Evolutionary conservation across 2,888 invertebrate genomes (phyloP), one percentile per base, ranked within the genome.

Genomic region (Drosophila percnosoma): DNA sequence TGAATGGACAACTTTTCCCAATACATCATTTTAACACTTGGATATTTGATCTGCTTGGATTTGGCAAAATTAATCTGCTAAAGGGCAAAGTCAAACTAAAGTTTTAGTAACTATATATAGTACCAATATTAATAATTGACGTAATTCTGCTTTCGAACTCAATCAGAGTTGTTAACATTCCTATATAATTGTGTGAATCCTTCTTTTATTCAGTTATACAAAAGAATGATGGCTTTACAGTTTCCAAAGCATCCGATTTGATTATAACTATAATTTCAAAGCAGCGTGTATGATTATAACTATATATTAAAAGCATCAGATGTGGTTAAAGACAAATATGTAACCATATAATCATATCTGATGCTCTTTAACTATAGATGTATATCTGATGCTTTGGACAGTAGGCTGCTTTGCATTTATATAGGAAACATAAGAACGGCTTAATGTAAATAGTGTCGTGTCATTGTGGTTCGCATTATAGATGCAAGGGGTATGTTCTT

Each of bases 1-100:
- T 63, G 24, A 33, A 42, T 58, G 38, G 29, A 48, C 53, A 63
- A 31, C 34, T 24, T 15, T 29, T 54, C 24, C 27, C 45, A 62
- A 60, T 57, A 51, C 29, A 11, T 45, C 13, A 31, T 31, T 52
- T 7, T 7, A 13, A 24, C 31, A 21, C 55, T 57, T 38, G 2
- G 29, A 31, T 57, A 31, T 42, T 18, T 8, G 29, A 40, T 40
- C 40, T n/a, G 21, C 10, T 40, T 42, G 29, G 38, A 31, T 57
- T 10, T 36, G 2, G 31, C 1, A 27, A 49, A 27, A 18, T 1
- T 2, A 10, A 5, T 18, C 27, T 27, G 10, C 2, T 5, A 8
- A 27, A 18, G 10, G 0, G 1, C 0, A 29, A 45, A 15, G 15
- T 45, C 24, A 45, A 24, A 11, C 1, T 24, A 21, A 3, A 13